Evolutionary conservation across 2,888 invertebrate species (phyloP).

Genomic region (Lepidocyrtoides sp.): DNA sequence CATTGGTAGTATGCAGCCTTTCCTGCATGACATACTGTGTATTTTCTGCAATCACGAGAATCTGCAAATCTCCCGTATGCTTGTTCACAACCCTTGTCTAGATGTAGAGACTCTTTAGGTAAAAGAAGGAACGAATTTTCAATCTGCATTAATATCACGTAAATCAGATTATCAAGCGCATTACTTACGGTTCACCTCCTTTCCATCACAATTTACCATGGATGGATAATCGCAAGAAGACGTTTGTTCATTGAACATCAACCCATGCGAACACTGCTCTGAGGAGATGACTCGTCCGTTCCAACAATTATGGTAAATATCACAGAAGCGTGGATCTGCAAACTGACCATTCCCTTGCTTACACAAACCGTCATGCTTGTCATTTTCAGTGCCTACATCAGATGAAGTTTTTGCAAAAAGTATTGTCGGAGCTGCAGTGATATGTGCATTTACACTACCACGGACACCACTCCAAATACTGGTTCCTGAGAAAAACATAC

Average conservation of each 20-base stretch:
- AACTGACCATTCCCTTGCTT: slow-evolving; percentile 60
- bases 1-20: slow-evolving; percentile 72
- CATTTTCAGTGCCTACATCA: not conserved
- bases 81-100: slow-evolving; percentile 74
- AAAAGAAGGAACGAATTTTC: no score
- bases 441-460: not conserved
- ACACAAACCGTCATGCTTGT: slow-evolving; percentile 18
- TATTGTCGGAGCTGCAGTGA: not conserved
- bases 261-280: slow-evolving; percentile 84
- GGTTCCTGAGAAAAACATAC: no score
- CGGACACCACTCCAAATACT: slow-evolving; percentile 1
- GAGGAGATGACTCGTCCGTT: slow-evolving; percentile 68
- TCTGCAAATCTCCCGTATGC: slow-evolving; percentile 81
- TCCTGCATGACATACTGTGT: slow-evolving; percentile 82
- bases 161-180: no score
- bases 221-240: slow-evolving; percentile 82
- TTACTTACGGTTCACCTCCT: slow-evolving; percentile 79
- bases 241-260: slow-evolving; percentile 83
- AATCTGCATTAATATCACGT: no score
- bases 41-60: slow-evolving; percentile 72
- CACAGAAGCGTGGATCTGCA: slow-evolving; percentile 65
- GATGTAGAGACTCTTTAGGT: no score
- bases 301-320: slow-evolving; percentile 72
- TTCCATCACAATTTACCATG: slow-evolving; percentile 82
- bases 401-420: slow-evolving; percentile 27